These are phyloP conservation scores for Aphodius granarius DNA, from an alignment of 2,888 invertebrate species.

Conservation along the genomic window DNA sequence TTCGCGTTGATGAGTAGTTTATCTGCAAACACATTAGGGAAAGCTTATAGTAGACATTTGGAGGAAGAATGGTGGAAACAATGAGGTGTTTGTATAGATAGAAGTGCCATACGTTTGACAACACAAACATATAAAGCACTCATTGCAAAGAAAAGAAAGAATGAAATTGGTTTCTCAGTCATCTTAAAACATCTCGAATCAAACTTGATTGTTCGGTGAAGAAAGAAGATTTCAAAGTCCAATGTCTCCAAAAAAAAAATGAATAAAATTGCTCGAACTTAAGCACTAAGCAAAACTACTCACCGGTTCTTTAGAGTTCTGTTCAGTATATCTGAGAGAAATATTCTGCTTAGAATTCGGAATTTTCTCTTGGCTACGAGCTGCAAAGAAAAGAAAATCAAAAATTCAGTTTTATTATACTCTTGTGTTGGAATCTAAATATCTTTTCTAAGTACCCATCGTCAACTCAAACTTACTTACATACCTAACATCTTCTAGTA, in stretches of 20 bases:
- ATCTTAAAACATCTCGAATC: no score
- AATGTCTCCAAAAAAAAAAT: background rate
- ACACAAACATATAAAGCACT: no score
- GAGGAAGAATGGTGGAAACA: no score
- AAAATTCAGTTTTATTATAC: background rate
- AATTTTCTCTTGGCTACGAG: background rate
- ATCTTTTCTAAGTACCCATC: no score
- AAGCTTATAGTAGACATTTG: no score
- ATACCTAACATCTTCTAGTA: background rate
- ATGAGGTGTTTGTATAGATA: no score
- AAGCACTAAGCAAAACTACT: background rate
- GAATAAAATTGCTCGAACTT: background rate
- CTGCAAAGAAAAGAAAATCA: background rate
- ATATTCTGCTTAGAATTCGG: background rate
- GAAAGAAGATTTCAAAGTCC: background rate
- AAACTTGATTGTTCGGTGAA: background rate
- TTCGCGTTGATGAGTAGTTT: background rate
- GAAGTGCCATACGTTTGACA: no score
- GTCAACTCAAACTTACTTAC: background rate
- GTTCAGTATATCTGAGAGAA: background rate
- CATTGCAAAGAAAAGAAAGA: no score
- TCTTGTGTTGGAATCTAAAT: background rate
- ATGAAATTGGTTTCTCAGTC: no score
- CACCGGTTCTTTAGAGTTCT: background rate
- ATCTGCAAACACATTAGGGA: no score